Conservation (phyloP, 2,888 invertebrate species). For the Calameuta filiformis region DNA sequence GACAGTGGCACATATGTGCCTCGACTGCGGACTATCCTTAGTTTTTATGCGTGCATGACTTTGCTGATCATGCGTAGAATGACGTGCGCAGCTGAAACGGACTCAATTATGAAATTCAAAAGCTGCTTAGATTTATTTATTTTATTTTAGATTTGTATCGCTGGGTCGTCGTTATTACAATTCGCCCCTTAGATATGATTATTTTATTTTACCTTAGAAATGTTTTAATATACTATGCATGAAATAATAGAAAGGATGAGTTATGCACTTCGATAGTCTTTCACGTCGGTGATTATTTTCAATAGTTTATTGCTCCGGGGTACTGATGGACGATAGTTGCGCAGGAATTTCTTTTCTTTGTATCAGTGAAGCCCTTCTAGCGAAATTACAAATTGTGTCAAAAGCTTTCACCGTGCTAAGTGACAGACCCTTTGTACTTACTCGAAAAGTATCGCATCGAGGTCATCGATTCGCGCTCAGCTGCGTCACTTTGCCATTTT, state of each 20-base stretch:
- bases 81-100: background rate
- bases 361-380: background rate
- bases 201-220: background rate
- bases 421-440: background rate
- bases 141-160: background rate
- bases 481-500: background rate
- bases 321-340: background rate
- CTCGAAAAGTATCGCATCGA: background rate
- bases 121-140: background rate
- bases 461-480: background rate
- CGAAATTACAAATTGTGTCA: background rate
- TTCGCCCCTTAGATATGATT: background rate
- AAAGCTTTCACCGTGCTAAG: background rate
- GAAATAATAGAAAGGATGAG: background rate
- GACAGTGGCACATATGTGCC: background rate
- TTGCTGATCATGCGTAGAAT: background rate
- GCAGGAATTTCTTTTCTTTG: background rate
- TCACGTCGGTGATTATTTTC: too few species aligned
- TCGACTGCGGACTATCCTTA: background rate
- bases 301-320: too few species aligned
- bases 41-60: background rate
- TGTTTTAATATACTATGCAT: background rate
- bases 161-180: background rate
- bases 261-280: background rate
- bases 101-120: background rate